Evolutionary conservation across 2,113 vertebrate species (phyloP).

Genomic region (Candoia aspera): DNA sequence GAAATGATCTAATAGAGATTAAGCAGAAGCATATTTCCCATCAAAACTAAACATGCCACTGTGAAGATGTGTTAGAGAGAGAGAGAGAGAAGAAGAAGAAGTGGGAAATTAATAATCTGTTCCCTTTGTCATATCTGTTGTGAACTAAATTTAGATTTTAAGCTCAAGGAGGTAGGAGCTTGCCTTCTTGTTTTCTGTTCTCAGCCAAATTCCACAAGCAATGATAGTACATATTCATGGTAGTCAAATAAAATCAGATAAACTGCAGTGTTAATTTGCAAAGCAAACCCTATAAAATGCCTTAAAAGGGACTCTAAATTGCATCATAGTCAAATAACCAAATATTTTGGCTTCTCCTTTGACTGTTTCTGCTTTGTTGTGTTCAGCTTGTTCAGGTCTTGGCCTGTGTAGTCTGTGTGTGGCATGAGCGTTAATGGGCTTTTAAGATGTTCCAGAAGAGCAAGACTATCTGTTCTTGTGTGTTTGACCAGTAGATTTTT

Average conservation of each 20-base stretch:
- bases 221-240: not conserved
- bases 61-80: not conserved
- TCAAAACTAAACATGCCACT: not conserved
- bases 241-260: not conserved
- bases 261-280: not conserved
- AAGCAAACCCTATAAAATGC: not conserved
- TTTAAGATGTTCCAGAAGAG: not conserved
- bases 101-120: not conserved
- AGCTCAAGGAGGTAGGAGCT: not conserved
- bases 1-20: not conserved
- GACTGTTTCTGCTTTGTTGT: not conserved
- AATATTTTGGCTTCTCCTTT: not conserved
- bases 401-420: not conserved
- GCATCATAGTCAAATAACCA: not conserved
- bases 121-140: not conserved
- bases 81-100: not conserved
- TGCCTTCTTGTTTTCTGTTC: not conserved
- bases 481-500: too few relatives aligned
- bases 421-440: not conserved
- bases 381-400: not conserved
- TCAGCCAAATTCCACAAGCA: not conserved
- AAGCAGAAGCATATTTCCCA: not conserved
- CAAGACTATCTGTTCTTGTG: not conserved
- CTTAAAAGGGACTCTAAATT: not conserved
- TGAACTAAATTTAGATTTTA: not conserved